phyloP scores from a whole-genome alignment of 1,140 invertebrate species.

The Antheraea pernyi region DNA sequence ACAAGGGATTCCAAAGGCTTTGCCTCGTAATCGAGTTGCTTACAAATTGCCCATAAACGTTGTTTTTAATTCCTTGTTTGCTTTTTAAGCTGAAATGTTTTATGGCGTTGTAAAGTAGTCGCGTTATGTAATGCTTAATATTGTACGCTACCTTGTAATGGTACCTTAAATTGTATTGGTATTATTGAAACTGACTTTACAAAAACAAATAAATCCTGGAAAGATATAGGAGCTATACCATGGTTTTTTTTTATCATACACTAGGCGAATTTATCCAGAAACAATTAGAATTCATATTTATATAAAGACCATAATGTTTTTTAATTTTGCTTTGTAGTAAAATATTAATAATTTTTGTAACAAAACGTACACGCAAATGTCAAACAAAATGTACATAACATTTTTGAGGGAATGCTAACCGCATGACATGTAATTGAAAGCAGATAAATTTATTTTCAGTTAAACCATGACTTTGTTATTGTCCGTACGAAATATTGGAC shows the following conservation, averaged over 20 bases:
- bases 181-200: too few relatives aligned
- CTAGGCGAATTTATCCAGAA: too few relatives aligned
- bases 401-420: neutral
- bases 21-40: constrained; percentile 16
- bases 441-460: constrained; percentile 2
- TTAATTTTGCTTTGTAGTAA: too few relatives aligned
- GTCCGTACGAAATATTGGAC: constrained; percentile 9
- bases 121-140: constrained; percentile 6
- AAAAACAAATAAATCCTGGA: too few relatives aligned
- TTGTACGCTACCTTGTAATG: constrained; percentile 1
- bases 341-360: neutral
- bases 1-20: constrained; percentile 13
- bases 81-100: constrained; percentile 15
- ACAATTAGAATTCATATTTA: too few relatives aligned
- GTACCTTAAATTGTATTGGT: too few relatives aligned
- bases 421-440: constrained; percentile 4
- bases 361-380: neutral
- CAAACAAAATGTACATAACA: neutral
- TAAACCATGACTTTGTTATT: constrained; percentile 11
- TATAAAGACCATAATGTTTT: too few relatives aligned
- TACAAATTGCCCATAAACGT: constrained; percentile 18
- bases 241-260: too few relatives aligned
- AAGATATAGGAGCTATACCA: too few relatives aligned
- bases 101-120: constrained; percentile 4
- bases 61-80: constrained; percentile 16